Evolutionary conservation across 2,888 invertebrate genomes (phyloP).

Genomic region (Hoplodrina ambigua): DNA sequence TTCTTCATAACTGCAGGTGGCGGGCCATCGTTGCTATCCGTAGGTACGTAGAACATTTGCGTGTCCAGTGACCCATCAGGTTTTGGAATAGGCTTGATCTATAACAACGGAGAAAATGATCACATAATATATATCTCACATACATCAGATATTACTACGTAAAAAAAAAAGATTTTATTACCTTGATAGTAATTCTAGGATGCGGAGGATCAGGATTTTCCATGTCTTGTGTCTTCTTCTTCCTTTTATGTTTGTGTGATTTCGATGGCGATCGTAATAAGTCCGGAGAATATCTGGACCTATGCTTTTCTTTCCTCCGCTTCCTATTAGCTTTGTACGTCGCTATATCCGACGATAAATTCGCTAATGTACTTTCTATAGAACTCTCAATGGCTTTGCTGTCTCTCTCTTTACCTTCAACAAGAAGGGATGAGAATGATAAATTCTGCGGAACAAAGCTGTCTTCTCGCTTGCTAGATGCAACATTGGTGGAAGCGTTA

Average conservation of each 20-base stretch:
- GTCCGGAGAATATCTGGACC: conserved; percentile 93
- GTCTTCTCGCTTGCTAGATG: conserved; percentile 71
- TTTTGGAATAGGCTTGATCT: conserved; percentile 95
- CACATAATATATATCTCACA: not conserved
- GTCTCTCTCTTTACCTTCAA: conserved; percentile 83
- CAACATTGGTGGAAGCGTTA: conserved; percentile 80
- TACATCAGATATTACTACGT: not conserved
- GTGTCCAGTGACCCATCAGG: conserved; percentile 94
- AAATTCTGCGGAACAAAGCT: conserved; percentile 82
- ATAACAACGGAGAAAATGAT: conserved; percentile 32
- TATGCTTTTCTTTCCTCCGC: conserved; percentile 94
- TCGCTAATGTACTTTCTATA: conserved; percentile 86
- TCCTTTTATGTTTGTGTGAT: conserved; percentile 95
- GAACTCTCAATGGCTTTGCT: conserved; percentile 86
- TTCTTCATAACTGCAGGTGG: conserved; percentile 86
- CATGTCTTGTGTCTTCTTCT: conserved; percentile 94
- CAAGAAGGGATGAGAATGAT: conserved; percentile 87
- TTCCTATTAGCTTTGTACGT: conserved; percentile 92
- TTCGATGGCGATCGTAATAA: conserved; percentile 92
- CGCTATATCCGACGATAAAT: conserved; percentile 87
- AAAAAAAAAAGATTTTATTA: conserved; percentile 68
- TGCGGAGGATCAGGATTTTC: conserved; percentile 90
- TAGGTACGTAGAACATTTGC: conserved; percentile 94
- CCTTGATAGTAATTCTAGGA: conserved; percentile 95
- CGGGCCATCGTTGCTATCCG: conserved; percentile 91